Evolutionary conservation across 1,140 invertebrate species (phyloP), one percentile per base, ranked within the genome.

Genomic region (Eulimnadia texana): DNA sequence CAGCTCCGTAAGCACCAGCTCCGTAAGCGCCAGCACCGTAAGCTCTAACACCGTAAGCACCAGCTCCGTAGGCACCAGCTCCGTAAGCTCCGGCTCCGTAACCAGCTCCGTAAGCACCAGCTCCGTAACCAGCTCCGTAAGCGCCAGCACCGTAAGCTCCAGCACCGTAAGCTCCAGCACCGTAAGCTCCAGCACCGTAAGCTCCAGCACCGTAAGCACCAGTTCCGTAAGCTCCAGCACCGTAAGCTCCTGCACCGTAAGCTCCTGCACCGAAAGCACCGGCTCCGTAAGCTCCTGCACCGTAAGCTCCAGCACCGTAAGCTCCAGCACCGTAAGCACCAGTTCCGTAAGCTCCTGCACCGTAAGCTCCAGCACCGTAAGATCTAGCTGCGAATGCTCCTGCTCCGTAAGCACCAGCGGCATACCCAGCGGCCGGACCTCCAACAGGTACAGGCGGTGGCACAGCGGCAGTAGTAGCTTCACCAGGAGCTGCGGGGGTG

Each of bases 381-480:
- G 50, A 19, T 1, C 11, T n/a, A 19, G 51, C 51, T 23, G 20
- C 51, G 20, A 52, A 52, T 11, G 51, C 51, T 10, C 51, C 19
- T 52, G 13, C 51, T 0, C 51, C 51, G 19, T 23, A 52, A 23
- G 13, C 51, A 9, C 13, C 51, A 16, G 25, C 51, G 25, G 23
- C 52, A 10, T 53, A 53, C 28, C 52, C 52, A 9, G 24, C 19
- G n/a, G 23, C 55, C 1, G 16, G 33, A 9, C 33, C 33, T 9
- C 33, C 33, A 3, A 22, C 47, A 28, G 60, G 50, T 11, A 27
- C 50, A 19, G 60, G 19, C 13, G 28, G 23, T 13, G n/a, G 23
- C 2, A 61, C 19, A 13, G 56, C 62, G n/a, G 62, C 56, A 20
- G 62, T 63, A 2, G 62, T 63, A 23, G 62, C 62, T 29, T 57